Base-by-base conservation (phyloP, 2,888 invertebrate genomes). In the Oasisia sp. region DNA sequence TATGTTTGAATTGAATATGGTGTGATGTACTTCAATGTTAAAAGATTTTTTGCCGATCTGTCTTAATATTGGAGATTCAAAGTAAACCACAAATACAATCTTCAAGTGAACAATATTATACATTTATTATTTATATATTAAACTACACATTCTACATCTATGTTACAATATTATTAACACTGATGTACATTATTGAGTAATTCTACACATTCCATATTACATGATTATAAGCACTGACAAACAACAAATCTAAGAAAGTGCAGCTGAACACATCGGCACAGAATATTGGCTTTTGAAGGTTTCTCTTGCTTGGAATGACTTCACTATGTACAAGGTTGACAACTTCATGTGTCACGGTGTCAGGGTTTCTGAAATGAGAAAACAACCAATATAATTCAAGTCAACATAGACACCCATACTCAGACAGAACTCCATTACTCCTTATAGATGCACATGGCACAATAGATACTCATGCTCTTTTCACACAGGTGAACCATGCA, bases 61-160 rank as follows among this genome's bases (percentile, higher is more conserved):
- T 50, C 14, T 14, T 9, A 50, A 9, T 50, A 12, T 11, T 12
- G 9, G 50, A 50, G 1, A 50, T 11, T 14, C 50, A 50, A 50
- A 50, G 74, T 19, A 19, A 27, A 27, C 74, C n/a, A 56, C 19
- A 74, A 74, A 27, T 74, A 74, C 74, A 74, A 74, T 7, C 50
- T 50, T 27, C 14, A 74, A 74, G 27, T 74, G 74, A 74, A 74
- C n/a, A 74, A 27, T 74, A 74, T 74, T 74, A 27, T 74, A 74
- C 74, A 74, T 74, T 74, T 74, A 74, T 74, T 74, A 74, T 50
- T 50, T 50, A 50, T 50, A 50, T 14, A 74, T 74, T 74, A 74
- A 74, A 74, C 74, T 74, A 74, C 27, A 74, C 74, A 74, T 74
- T 74, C 74, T 74, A 74, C 74, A 74, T 74, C 74, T 74, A 74